These are phyloP conservation scores for Xestia sexstrigata DNA, from an alignment of 2,888 invertebrate genomes.

Conservation along the genomic window DNA sequence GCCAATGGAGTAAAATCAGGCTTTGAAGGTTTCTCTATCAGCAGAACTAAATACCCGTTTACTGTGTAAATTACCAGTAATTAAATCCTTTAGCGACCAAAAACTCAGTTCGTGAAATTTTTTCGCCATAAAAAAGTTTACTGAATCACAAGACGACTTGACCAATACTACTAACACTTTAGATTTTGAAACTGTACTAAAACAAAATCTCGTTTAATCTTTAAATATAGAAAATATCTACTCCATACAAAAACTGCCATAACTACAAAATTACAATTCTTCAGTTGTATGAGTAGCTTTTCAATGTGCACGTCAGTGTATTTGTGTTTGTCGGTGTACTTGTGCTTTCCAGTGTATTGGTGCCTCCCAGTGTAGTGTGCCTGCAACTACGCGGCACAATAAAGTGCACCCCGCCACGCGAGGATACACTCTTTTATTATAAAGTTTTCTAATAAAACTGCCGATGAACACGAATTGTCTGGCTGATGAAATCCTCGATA, in stretches of 20 bases:
- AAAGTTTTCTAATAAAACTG: slow-evolving; percentile 81
- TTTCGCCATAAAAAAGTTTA: no score
- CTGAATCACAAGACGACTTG: no score
- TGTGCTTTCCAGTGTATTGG: slow-evolving; percentile 56
- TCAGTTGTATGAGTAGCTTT: slow-evolving; percentile 30
- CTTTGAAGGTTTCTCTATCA: no score
- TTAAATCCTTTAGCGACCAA: no score
- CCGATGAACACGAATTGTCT: slow-evolving; percentile 76
- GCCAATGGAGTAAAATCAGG: no score
- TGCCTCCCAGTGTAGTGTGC: slow-evolving; percentile 56
- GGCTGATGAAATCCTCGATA: slow-evolving; percentile 58
- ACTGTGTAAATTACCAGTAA: no score
- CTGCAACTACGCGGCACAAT: slow-evolving; percentile 73
- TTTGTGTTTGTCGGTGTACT: slow-evolving; percentile 58
- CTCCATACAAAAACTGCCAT: not conserved
- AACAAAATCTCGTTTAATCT: not conserved
- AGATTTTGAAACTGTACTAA: not conserved
- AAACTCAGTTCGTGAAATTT: no score
- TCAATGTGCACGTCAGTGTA: slow-evolving; percentile 42
- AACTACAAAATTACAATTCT: slow-evolving; percentile 36
- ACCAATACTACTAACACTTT: no score
- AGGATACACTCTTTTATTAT: slow-evolving; percentile 71
- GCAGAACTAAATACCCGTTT: no score
- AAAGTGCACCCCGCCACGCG: slow-evolving; percentile 70
- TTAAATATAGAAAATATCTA: not conserved